Evolutionary conservation across 2,888 invertebrate species (phyloP).

Genomic region (Agelastica alni): DNA sequence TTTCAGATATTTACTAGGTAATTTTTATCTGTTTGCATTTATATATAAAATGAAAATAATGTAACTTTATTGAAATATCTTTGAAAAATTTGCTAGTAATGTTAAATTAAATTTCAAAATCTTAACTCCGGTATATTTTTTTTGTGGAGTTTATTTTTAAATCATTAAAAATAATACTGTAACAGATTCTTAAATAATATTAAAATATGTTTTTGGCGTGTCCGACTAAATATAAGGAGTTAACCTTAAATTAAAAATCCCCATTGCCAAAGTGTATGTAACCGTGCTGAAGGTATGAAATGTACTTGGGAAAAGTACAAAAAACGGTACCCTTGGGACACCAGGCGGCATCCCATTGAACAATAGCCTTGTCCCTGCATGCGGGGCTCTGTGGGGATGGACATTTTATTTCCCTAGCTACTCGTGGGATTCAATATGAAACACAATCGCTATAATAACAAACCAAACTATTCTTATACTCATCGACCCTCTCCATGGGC

Average conservation of each 20-base stretch:
- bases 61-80: no score
- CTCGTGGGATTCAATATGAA: slow-evolving; percentile 30
- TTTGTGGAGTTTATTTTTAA: no score
- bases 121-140: no score
- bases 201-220: no score
- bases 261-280: slow-evolving; percentile 27
- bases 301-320: slow-evolving; percentile 24
- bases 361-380: slow-evolving; percentile 20
- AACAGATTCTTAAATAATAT: no score
- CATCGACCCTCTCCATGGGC: slow-evolving; percentile 7
- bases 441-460: slow-evolving; percentile 22
- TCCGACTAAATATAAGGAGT: slow-evolving; percentile 24
- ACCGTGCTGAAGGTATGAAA: slow-evolving; percentile 25
- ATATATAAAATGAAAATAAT: no score
- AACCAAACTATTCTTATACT: slow-evolving; percentile 15
- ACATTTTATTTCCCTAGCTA: slow-evolving; percentile 28
- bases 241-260: slow-evolving; percentile 17
- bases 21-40: no score
- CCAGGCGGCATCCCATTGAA: slow-evolving; percentile 23
- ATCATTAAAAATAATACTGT: no score
- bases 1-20: no score
- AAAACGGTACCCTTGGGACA: slow-evolving; percentile 30
- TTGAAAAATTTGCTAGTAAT: no score
- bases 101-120: no score
- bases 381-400: slow-evolving; percentile 30